These are phyloP conservation scores for Lepetodrilus schrolli DNA, from an alignment of 2,888 invertebrate species.

Conservation along the genomic window DNA sequence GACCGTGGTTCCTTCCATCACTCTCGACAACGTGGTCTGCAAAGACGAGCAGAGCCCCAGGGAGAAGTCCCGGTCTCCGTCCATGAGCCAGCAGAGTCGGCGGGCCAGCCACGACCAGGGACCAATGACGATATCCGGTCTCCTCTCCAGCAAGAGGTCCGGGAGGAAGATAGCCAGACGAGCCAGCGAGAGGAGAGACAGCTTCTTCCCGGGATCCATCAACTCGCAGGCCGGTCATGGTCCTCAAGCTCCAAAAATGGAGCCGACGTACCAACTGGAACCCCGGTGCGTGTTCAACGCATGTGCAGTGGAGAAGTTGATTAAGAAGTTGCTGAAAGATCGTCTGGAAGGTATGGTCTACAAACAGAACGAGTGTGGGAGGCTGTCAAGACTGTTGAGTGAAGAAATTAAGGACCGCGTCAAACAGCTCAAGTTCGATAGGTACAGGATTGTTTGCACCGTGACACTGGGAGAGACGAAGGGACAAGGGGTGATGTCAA, in stretches of 20 bases:
- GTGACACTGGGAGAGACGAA: slow-evolving; percentile 56
- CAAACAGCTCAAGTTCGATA: slow-evolving; percentile 55
- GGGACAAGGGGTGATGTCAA: slow-evolving; percentile 51
- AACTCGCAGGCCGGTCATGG: background rate
- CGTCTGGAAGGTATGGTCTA: slow-evolving; percentile 50
- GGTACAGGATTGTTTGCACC: slow-evolving; percentile 59
- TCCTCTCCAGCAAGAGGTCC: background rate
- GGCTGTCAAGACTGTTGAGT: slow-evolving; percentile 50
- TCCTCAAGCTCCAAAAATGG: slow-evolving; percentile 36
- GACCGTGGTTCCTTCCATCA: background rate
- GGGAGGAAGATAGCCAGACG: background rate
- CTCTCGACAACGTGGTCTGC: background rate
- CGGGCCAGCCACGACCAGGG: background rate
- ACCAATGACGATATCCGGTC: background rate
- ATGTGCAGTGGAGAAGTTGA: slow-evolving; percentile 30
- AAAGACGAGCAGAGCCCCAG: background rate
- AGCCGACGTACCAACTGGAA: slow-evolving; percentile 63
- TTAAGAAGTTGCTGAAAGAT: slow-evolving; percentile 47
- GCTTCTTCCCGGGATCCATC: background rate
- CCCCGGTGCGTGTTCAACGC: slow-evolving; percentile 49
- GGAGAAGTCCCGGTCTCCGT: background rate
- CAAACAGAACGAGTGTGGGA: slow-evolving; percentile 50
- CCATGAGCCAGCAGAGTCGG: background rate
- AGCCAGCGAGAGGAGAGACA: slow-evolving; percentile 2
- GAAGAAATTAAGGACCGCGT: slow-evolving; percentile 64